phyloP scores from a whole-genome alignment of 2,888 invertebrate species.

The Chironomus tentans region DNA sequence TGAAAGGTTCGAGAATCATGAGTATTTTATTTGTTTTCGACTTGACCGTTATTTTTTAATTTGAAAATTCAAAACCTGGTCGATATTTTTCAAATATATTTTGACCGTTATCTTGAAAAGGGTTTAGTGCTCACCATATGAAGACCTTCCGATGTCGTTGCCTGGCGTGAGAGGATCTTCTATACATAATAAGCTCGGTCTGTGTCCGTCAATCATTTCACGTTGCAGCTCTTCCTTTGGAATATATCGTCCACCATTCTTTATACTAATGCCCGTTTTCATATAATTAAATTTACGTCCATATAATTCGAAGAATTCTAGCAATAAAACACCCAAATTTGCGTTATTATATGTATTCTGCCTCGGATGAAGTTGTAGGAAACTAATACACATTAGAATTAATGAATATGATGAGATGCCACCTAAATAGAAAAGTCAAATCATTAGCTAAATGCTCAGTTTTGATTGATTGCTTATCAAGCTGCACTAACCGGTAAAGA shows the following conservation, averaged over 20 bases:
- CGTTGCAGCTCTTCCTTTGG: constrained; percentile 88
- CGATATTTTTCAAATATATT: no score
- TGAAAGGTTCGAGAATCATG: neutral
- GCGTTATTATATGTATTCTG: constrained; percentile 58
- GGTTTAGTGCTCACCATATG: constrained; percentile 61
- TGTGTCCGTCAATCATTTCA: constrained; percentile 89
- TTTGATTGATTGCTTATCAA: no score
- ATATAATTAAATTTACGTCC: constrained; percentile 94
- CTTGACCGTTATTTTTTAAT: no score
- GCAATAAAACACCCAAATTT: constrained; percentile 88
- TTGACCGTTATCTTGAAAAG: neutral
- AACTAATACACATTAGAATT: constrained; percentile 97
- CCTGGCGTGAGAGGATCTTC: constrained; percentile 94
- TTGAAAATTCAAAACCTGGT: neutral
- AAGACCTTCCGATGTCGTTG: constrained; percentile 96
- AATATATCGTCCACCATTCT: constrained; percentile 87
- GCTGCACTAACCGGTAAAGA: constrained; percentile 65
- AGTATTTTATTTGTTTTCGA: no score
- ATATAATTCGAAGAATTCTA: constrained; percentile 96
- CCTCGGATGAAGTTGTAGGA: constrained; percentile 85
- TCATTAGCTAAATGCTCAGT: neutral
- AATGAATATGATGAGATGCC: constrained; percentile 98
- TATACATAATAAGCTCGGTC: constrained; percentile 89
- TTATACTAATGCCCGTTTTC: constrained; percentile 86
- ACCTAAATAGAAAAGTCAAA: constrained; percentile 39